These are phyloP conservation scores for Ginglymostoma cirratum DNA, from an alignment of 2,113 vertebrate species.

Conservation along the genomic window DNA sequence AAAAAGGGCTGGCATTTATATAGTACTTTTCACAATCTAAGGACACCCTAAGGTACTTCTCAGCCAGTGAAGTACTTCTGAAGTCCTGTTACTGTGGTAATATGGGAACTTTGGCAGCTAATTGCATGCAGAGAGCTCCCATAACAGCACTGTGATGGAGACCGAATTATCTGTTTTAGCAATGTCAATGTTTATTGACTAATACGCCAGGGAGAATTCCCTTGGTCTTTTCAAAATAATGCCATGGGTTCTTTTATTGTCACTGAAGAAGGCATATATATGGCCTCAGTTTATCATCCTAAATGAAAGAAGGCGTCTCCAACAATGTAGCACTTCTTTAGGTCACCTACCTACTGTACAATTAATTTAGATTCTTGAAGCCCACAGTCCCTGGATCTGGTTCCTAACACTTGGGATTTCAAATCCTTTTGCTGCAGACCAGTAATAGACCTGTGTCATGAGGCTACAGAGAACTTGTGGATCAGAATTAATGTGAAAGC, in stretches of 20 bases:
- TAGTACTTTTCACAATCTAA: background rate
- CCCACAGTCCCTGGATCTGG: background rate
- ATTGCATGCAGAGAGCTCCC: background rate
- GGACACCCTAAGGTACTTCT: background rate
- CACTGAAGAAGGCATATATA: background rate
- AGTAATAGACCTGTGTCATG: background rate
- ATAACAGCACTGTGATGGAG: background rate
- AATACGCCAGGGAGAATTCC: background rate
- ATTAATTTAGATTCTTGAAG: background rate
- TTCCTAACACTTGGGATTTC: background rate
- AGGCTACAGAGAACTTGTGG: background rate
- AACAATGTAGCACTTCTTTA: background rate
- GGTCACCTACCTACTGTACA: background rate
- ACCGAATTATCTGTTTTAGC: background rate
- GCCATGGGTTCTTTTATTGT: background rate
- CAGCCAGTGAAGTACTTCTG: background rate
- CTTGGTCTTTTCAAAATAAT: background rate
- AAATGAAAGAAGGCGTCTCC: background rate
- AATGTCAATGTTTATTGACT: background rate
- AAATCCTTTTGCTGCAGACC: background rate
- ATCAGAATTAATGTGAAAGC: background rate
- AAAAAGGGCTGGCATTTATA: background rate
- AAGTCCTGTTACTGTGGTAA: background rate
- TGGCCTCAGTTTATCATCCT: background rate
- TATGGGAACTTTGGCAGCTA: background rate